Conservation (phyloP, 2,797 vertebrate genomes). For the Chiroxiphia lanceolata region DNA sequence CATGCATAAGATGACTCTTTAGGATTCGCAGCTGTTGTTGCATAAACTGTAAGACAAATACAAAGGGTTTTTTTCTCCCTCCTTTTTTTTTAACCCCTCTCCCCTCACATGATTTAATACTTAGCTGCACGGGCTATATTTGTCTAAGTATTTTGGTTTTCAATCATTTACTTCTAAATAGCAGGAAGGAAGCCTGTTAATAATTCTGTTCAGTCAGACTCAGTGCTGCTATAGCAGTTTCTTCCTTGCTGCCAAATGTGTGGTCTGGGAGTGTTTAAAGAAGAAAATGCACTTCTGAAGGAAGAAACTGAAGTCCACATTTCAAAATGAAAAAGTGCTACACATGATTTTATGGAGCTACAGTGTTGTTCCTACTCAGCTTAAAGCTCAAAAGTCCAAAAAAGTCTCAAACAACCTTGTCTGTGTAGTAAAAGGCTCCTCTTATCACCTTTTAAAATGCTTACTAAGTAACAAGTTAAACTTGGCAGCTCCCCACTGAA, state of each 20-base stretch:
- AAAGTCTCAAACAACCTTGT: not conserved
- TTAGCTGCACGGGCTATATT: not conserved
- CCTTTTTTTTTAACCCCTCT: not conserved
- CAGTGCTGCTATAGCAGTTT: not conserved
- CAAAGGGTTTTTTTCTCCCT: not conserved
- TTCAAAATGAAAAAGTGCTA: not conserved
- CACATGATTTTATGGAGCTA: not conserved
- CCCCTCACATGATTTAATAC: not conserved
- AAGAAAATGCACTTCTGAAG: not conserved
- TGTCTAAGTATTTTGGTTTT: not conserved
- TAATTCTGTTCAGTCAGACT: not conserved
- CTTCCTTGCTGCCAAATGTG: not conserved
- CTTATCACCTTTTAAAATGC: not conserved
- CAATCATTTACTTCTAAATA: not conserved
- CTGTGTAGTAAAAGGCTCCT: not conserved
- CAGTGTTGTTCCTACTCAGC: not conserved
- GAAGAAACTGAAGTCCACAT: not conserved
- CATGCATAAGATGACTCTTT: slow-evolving; percentile 93
- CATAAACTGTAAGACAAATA: slow-evolving; percentile 82
- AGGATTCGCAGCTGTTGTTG: slow-evolving; percentile 91
- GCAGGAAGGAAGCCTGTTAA: not conserved
- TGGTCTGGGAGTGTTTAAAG: not conserved
- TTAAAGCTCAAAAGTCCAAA: not conserved
- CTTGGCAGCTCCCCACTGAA: not conserved
- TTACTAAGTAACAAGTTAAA: not conserved